phyloP scores from a whole-genome alignment of 1,140 invertebrate species.

The Drosophila melanica region DNA sequence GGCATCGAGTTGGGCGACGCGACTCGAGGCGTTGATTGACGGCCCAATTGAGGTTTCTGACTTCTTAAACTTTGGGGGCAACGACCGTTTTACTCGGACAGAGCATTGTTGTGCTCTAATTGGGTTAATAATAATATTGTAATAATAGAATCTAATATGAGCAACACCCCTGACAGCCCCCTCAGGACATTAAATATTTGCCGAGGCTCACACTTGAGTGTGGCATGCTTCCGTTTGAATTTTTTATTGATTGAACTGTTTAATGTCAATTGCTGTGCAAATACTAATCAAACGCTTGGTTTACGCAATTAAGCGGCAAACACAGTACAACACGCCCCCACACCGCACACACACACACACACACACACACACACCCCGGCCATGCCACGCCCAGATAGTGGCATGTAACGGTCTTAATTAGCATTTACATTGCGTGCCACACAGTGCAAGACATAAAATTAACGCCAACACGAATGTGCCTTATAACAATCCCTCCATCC shows the following conservation, averaged over 20 bases:
- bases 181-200: slow-evolving; percentile 71
- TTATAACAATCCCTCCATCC: too few relatives aligned
- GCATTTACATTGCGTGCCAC: slow-evolving; percentile 76
- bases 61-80: slow-evolving; percentile 60
- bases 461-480: slow-evolving; percentile 50
- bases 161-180: slow-evolving; percentile 3
- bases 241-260: slow-evolving; percentile 78
- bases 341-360: slow-evolving; percentile 1
- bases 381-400: slow-evolving; percentile 31
- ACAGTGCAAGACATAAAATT: slow-evolving; percentile 73
- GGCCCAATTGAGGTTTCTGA: slow-evolving; percentile 78
- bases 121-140: slow-evolving; percentile 73
- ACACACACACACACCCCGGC: slow-evolving; percentile 13
- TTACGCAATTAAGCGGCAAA: slow-evolving; percentile 75
- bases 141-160: slow-evolving; percentile 39
- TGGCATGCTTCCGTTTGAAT: slow-evolving; percentile 62
- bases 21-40: slow-evolving; percentile 68
- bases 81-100: slow-evolving; percentile 50
- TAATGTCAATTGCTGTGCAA: slow-evolving; percentile 79
- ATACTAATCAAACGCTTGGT: slow-evolving; percentile 76
- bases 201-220: slow-evolving; percentile 59
- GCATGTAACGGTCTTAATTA: slow-evolving; percentile 57
- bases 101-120: slow-evolving; percentile 10
- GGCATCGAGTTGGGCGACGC: slow-evolving; percentile 31
- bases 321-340: slow-evolving; percentile 16